Conservation (phyloP, 2,113 vertebrate genomes). For the Tylochromis polylepis region DNA sequence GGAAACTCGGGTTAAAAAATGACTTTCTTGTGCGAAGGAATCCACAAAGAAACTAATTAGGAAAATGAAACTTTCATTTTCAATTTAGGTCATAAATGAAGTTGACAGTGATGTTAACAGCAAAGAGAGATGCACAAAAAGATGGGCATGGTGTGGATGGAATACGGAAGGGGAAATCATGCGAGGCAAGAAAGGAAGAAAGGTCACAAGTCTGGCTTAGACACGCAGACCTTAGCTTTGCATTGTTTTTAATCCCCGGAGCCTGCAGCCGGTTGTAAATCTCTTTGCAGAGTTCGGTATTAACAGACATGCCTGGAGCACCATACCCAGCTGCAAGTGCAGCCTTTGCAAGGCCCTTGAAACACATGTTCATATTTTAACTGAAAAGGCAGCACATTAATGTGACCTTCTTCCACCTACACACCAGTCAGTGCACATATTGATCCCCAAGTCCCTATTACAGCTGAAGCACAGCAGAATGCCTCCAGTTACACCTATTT, state of each 20-base stretch:
- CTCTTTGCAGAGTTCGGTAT: constrained; percentile 31
- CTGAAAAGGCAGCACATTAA: constrained; percentile 28
- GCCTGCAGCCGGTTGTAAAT: constrained; percentile 59
- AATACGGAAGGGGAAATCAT: background rate
- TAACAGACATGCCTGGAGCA: constrained; percentile 31
- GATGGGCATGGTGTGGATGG: background rate
- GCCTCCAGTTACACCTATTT: constrained; percentile 38
- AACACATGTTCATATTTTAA: constrained; percentile 26
- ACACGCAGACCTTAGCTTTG: constrained; percentile 43
- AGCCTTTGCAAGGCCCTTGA: background rate
- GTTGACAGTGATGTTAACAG: constrained; percentile 20
- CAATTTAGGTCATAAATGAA: constrained; percentile 34
- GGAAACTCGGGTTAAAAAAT: constrained; percentile 26
- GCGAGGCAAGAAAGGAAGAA: background rate
- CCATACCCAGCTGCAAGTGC: constrained; percentile 41
- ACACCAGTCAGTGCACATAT: constrained; percentile 38
- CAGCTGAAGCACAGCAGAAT: constrained; percentile 27
- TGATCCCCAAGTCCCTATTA: constrained; percentile 44
- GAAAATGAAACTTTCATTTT: constrained; percentile 51
- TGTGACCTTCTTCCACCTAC: constrained; percentile 42
- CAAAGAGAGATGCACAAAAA: constrained; percentile 31
- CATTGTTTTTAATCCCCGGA: constrained; percentile 59
- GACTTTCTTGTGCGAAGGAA: background rate
- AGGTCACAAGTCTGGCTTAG: constrained; percentile 36
- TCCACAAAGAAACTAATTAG: constrained; percentile 36